Evolutionary conservation across 2,797 vertebrate species (phyloP), one percentile per base, ranked within the genome.

Genomic region (Heliangelus exortis): DNA sequence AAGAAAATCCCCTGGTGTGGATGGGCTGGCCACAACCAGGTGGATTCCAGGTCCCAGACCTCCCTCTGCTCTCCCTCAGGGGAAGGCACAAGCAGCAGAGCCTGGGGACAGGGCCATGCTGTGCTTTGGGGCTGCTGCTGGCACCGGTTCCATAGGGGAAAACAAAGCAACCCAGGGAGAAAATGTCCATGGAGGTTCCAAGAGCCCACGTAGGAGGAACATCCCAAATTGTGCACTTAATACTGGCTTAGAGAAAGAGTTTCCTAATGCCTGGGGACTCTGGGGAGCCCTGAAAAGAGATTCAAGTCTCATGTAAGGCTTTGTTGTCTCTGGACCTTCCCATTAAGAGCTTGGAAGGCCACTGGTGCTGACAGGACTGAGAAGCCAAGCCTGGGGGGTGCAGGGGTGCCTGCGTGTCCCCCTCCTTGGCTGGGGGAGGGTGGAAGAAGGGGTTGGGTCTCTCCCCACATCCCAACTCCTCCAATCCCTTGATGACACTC

Each of bases 271-370:
- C 29, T 2, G 0, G 28, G 9, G 19, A 17, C 67, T 85, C 36
- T 19, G 69, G 55, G 72, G 53, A 19, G 7, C 51, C 59, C 93
- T 77, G 91, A 93, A 86, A 47, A 94, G 88, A 92, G 67, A 34
- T 89, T 92, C 92, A 95, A 88, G 87, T 63, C 58, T 73, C 33
- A 9, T 43, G 21, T 93, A 96, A 97, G 97, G 97, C 96, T 84
- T 84, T 84, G 79, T 62, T 76, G 88, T 92, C 41, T 29, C 31
- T 39, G 50, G 50, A 54, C 61, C 68, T 65, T 90, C 65, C 57
- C 17, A 1, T 29, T 33, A 6, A 61, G 81, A 83, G 19, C 12
- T 7, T 63, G 67, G 53, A 59, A 21, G 48, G n/a, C 6, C 4
- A 63, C 81, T 48, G 39, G 53, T 66, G 62, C 80, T 73, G 57